Evolutionary conservation across 1,140 invertebrate species (phyloP).

Genomic region (Drosophila athabasca): DNA sequence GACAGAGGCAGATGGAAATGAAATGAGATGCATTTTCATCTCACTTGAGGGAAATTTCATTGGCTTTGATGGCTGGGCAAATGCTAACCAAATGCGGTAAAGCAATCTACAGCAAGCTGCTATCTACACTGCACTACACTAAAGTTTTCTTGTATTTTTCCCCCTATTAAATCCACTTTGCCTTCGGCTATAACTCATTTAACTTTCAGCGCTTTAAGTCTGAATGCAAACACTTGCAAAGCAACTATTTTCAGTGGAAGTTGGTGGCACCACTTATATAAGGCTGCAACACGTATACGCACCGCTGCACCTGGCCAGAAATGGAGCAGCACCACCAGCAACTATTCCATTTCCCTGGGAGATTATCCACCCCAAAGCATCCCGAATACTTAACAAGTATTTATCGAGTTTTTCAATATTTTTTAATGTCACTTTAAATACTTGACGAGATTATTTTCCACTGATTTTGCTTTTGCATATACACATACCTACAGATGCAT

Average conservation of each 20-base stretch:
- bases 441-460: slow-evolving; percentile 79
- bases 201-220: slow-evolving; percentile 11
- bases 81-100: background rate
- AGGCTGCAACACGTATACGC: slow-evolving; percentile 53
- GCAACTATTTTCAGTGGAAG: background rate
- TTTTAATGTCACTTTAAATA: slow-evolving; percentile 80
- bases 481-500: slow-evolving; percentile 8
- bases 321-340: background rate
- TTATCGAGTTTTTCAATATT: slow-evolving; percentile 81
- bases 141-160: slow-evolving; percentile 3
- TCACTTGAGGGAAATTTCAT: background rate
- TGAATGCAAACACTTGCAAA: slow-evolving; percentile 7
- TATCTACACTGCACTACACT: background rate
- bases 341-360: slow-evolving; percentile 3
- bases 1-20: slow-evolving; percentile 15
- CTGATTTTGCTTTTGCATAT: slow-evolving; percentile 70
- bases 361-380: slow-evolving; percentile 29
- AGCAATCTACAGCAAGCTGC: background rate
- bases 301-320: slow-evolving; percentile 18
- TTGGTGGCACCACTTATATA: slow-evolving; percentile 34
- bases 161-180: slow-evolving; percentile 1
- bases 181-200: slow-evolving; percentile 4
- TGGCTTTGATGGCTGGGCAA: background rate
- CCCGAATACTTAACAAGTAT: slow-evolving; percentile 70
- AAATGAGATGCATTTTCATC: slow-evolving; percentile 10